These are phyloP conservation scores for Bombyx mori DNA, from an alignment of 1,140 invertebrate genomes.

Conservation along the genomic window ASM3026992v2 NC_085131.1:1308501-1309000, in stretches of 20 bases:
- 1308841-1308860: too few species aligned
- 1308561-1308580: slow-evolving; percentile 47
- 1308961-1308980: too few species aligned
- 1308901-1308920: too few species aligned
- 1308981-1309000: too few species aligned
- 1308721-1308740: not conserved
- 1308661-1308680: slow-evolving; percentile 34
- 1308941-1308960: too few species aligned
- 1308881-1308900: too few species aligned
- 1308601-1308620: slow-evolving; percentile 58
- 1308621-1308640: slow-evolving; percentile 32
- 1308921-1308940: too few species aligned
- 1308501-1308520: slow-evolving; percentile 19
- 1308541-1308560: slow-evolving; percentile 51
- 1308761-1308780: too few species aligned
- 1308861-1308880: too few species aligned
- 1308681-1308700: slow-evolving; percentile 30
- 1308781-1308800: too few species aligned
- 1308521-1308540: slow-evolving; percentile 38
- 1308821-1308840: too few species aligned
- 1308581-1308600: slow-evolving; percentile 39
- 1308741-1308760: not conserved
- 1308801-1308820: too few species aligned
- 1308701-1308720: not conserved
- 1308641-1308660: slow-evolving; percentile 25